These are phyloP conservation scores for Tragelaphus oryx DNA, from an alignment of 2,797 vertebrate genomes.

Conservation along the genomic window DNA sequence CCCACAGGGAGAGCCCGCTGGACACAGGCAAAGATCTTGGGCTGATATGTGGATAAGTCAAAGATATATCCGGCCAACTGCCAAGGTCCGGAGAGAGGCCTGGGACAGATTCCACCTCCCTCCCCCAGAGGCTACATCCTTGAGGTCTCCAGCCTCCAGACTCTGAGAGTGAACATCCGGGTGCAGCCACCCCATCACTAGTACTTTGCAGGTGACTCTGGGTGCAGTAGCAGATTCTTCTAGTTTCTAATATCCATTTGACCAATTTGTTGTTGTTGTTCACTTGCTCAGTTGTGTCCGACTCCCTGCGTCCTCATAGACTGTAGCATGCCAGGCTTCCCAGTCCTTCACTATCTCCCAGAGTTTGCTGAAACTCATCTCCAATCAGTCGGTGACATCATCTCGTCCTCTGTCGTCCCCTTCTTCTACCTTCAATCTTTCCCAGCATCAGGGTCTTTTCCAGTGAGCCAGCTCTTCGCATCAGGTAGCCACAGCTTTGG, in stretches of 20 bases:
- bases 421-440: not conserved
- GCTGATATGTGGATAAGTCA: not conserved
- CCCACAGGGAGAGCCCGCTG: not conserved
- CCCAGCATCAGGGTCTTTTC: not conserved
- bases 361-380: not conserved
- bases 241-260: not conserved
- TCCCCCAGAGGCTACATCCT: not conserved
- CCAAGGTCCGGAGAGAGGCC: accelerated
- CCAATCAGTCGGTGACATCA: not conserved
- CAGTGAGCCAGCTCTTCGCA: not conserved
- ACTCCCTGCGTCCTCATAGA: not conserved
- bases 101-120: not conserved
- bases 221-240: not conserved
- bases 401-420: not conserved
- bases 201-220: not conserved
- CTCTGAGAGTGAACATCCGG: not conserved
- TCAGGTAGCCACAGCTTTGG: not conserved
- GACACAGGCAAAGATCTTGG: not conserved
- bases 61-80: not conserved
- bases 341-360: not conserved
- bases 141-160: not conserved
- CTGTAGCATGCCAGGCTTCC: not conserved
- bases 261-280: not conserved
- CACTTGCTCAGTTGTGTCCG: not conserved
- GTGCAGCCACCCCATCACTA: too few species aligned